Evolutionary conservation across 2,888 invertebrate genomes (phyloP), one percentile per base, ranked within the genome.

Genomic region (Rhorus exstirpatorius): DNA sequence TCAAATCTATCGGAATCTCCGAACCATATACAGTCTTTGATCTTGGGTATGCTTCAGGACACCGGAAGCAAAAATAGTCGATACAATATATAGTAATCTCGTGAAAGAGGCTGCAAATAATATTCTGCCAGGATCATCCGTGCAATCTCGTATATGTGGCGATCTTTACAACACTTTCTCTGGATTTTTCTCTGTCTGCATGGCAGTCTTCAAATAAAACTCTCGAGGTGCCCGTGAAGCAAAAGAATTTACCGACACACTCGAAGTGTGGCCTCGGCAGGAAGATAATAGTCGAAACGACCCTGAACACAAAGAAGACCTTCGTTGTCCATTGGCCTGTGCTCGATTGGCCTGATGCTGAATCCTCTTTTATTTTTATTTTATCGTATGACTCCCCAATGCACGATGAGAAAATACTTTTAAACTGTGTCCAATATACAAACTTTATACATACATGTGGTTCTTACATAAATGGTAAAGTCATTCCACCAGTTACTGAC

Each of bases 261-360:
- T 24, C 14, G 21, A 10, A 14, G 44, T 51, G 44, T 26, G 63
- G 63, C 85, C 84, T 83, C 86, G 70, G 79, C 82, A 68, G 87
- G 80, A 84, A 86, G 87, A 88, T 89, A 89, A 89, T 89, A 88
- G 88, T 85, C 85, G 85, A 86, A 89, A 86, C 85, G 89, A 86
- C 89, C 89, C 87, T 89, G 89, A 89, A 88, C 83, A 83, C 87
- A 17, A 21, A 85, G 44, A 1, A 89, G 89, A 89, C 82, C 86
- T 85, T 80, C 79, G 84, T 84, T 88, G 88, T 88, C 81, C 88
- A 84, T 86, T 88, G 86, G 87, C 86, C 86, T 82, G 88, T 7
- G 21, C 21, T 51, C 17, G 17, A 14, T 31, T 38, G 38, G 10
- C 38, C 38, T 31, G 55, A 0, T 55, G n/a, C 31, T 31, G 31